Conservation (phyloP, 2,113 vertebrate species). For the Engraulis encrasicolus region DNA sequence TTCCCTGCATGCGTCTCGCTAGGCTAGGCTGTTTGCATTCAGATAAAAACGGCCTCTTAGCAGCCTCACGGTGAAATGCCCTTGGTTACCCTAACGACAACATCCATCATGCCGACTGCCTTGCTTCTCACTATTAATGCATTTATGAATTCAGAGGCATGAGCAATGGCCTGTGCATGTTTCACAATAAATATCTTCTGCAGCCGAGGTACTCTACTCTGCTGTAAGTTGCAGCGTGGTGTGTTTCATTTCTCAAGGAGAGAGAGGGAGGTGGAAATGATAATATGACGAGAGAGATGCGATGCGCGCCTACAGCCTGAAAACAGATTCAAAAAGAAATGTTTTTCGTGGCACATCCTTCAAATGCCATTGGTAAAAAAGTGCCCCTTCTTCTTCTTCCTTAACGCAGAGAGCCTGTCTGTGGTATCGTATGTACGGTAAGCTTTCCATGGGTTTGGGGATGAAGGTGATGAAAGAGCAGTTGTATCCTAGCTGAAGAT, state of each 20-base stretch:
- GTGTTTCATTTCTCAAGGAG: slow-evolving; percentile 5
- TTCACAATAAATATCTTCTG: not conserved
- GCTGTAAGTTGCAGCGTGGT: not conserved
- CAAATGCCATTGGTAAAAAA: slow-evolving; percentile 57
- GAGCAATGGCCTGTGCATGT: slow-evolving; percentile 20
- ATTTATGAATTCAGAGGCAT: slow-evolving; percentile 27
- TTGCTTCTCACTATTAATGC: slow-evolving; percentile 16
- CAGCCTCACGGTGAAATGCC: slow-evolving; percentile 13
- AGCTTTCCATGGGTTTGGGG: slow-evolving; percentile 57
- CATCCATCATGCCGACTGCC: slow-evolving; percentile 33
- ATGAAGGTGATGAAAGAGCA: slow-evolving; percentile 69
- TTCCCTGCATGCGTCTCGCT: slow-evolving; percentile 22
- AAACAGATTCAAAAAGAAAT: slow-evolving; percentile 38
- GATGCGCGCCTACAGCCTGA: not conserved
- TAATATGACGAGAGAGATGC: no score
- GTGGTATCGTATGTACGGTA: slow-evolving; percentile 37
- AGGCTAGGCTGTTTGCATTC: slow-evolving; percentile 3
- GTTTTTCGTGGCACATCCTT: slow-evolving; percentile 49
- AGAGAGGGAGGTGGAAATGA: not conserved
- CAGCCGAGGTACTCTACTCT: not conserved
- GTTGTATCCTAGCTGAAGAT: slow-evolving; percentile 62
- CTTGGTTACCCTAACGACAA: slow-evolving; percentile 21
- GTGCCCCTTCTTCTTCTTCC: slow-evolving; percentile 50
- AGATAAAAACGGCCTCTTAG: not conserved
- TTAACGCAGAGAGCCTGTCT: slow-evolving; percentile 51